Percentiles rank a stretch among this genome's conserved stretches.
These are phyloP conservation scores for Astyanax mexicanus DNA, from an alignment of 2,797 vertebrate species.

Conservation along the genomic window DNA sequence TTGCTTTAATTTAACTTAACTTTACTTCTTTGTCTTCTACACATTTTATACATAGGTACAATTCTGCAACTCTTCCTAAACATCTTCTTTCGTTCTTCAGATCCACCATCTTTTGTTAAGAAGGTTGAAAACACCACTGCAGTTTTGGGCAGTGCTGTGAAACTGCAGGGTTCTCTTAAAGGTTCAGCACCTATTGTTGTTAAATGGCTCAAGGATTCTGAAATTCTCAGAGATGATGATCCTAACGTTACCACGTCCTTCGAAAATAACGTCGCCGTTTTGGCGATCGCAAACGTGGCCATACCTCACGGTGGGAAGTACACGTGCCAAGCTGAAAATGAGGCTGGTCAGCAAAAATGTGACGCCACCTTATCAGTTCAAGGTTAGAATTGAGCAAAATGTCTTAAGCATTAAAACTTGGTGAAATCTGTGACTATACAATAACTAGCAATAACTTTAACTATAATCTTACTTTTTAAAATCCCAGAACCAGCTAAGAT, in stretches of 20 bases:
- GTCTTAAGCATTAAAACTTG: too few species aligned
- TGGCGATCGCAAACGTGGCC: slow-evolving; percentile 86
- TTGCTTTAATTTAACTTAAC: too few species aligned
- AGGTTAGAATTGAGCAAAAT: slow-evolving; percentile 82
- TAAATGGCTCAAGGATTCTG: slow-evolving; percentile 93
- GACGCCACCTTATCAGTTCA: slow-evolving; percentile 93
- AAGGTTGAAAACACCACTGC: slow-evolving; percentile 90
- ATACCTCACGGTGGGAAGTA: slow-evolving; percentile 89
- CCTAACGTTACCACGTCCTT: slow-evolving; percentile 87
- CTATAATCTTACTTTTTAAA: slow-evolving; percentile 49
- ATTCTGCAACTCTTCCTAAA: too few species aligned
- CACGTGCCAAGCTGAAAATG: slow-evolving; percentile 92
- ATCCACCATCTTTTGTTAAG: slow-evolving; percentile 93
- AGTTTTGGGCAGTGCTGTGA: slow-evolving; percentile 87
- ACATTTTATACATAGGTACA: not conserved
- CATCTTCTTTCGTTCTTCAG: slow-evolving; percentile 76
- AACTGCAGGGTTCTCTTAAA: slow-evolving; percentile 88
- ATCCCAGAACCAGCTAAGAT: slow-evolving; percentile 94
- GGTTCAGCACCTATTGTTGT: slow-evolving; percentile 92
- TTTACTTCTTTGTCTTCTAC: not conserved
- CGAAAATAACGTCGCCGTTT: slow-evolving; percentile 85
- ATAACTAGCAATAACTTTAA: too few species aligned
- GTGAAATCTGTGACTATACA: too few species aligned
- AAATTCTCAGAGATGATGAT: slow-evolving; percentile 90
- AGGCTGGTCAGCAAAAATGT: slow-evolving; percentile 93